phyloP scores from a whole-genome alignment of 2,888 invertebrate species.

The Xylocampa areola region DNA sequence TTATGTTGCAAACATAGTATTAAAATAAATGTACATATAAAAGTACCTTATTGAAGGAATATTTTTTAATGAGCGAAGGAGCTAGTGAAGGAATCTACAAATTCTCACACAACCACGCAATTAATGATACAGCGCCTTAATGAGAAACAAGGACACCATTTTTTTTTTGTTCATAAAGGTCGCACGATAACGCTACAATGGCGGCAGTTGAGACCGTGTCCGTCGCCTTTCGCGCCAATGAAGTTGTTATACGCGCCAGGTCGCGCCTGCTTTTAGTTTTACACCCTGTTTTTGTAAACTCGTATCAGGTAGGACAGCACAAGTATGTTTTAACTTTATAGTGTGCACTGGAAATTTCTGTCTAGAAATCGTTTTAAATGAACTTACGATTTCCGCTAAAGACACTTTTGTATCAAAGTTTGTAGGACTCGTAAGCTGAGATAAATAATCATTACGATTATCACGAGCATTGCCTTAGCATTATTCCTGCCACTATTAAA shows the following conservation, averaged over 20 bases:
- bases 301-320: conserved; percentile 42
- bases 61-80: no score
- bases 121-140: conserved; percentile 29
- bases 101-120: background rate
- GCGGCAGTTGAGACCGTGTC: conserved; percentile 65
- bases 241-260: conserved; percentile 84
- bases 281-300: conserved; percentile 50
- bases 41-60: no score
- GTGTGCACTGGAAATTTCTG: conserved; percentile 2
- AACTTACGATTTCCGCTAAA: no score
- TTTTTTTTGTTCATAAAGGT: conserved; percentile 35
- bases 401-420: no score
- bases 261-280: conserved; percentile 78
- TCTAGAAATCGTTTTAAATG: background rate
- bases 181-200: conserved; percentile 34
- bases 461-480: no score
- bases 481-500: no score
- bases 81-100: background rate
- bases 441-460: no score
- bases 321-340: conserved; percentile 3
- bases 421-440: no score
- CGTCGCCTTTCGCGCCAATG: conserved; percentile 84
- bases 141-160: conserved; percentile 45
- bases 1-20: no score
- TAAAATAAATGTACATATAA: no score